A percentile compares a stretch with the other conserved stretches of the same genome.
These are phyloP conservation scores for Nannoperca obscura DNA, from an alignment of 2,797 vertebrate species.

Conservation along the genomic window DNA sequence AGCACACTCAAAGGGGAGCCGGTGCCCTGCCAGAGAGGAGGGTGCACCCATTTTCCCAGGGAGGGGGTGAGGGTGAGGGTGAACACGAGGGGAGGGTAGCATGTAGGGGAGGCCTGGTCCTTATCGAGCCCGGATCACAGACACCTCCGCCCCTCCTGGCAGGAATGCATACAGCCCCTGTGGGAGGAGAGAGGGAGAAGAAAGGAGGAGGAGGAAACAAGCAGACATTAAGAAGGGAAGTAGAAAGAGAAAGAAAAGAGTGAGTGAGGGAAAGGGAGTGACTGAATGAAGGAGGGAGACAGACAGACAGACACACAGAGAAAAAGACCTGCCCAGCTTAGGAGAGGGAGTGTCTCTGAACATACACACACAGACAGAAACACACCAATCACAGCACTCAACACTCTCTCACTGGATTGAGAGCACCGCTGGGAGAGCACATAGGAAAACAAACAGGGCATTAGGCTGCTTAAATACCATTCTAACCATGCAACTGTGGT, in stretches of 20 bases:
- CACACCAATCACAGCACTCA: conserved; percentile 73
- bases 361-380: conserved; percentile 59
- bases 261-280: conserved; percentile 70
- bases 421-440: conserved; percentile 66
- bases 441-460: conserved; percentile 79
- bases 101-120: conserved; percentile 72
- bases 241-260: conserved; percentile 71
- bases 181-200: conserved; percentile 73
- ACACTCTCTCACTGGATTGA: conserved; percentile 61
- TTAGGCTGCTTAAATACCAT: conserved; percentile 75
- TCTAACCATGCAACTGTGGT: conserved; percentile 60
- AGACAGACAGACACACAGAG: conserved; percentile 35
- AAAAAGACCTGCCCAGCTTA: conserved; percentile 60
- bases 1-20: conserved; percentile 73
- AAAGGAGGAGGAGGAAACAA: conserved; percentile 74
- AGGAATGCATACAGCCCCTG: conserved; percentile 81
- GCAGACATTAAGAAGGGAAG: conserved; percentile 74
- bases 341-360: conserved; percentile 69
- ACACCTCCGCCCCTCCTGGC: conserved; percentile 87
- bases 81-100: conserved; percentile 66
- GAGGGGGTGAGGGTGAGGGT: conserved; percentile 78
- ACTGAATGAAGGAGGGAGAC: conserved; percentile 62
- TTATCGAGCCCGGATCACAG: conserved; percentile 79
- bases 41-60: conserved; percentile 81
- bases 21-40: conserved; percentile 76